Evolutionary conservation across 2,113 vertebrate genomes (phyloP).

Genomic region (Cardinalis cardinalis): DNA sequence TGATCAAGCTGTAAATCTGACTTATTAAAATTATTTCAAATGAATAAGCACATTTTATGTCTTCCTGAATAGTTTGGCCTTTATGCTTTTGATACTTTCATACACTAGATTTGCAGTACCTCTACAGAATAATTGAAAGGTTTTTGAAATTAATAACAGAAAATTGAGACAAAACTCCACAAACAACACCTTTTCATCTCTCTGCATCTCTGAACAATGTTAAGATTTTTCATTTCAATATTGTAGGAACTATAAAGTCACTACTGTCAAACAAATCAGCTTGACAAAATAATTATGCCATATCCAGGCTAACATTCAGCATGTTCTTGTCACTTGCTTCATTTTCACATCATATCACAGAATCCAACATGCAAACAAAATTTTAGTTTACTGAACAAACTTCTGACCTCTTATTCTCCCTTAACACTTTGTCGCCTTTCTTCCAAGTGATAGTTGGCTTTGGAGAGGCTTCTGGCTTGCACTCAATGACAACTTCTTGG

Average conservation of each 20-base stretch:
- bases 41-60: background rate
- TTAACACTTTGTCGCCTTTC: slow-evolving; percentile 83
- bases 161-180: background rate
- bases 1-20: background rate
- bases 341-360: background rate
- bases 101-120: background rate
- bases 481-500: slow-evolving; percentile 85
- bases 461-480: slow-evolving; percentile 89
- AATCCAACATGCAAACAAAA: background rate
- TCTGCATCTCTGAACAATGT: background rate
- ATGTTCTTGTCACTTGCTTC: background rate
- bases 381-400: slow-evolving; percentile 15
- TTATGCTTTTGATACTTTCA: background rate
- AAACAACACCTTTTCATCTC: background rate
- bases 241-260: background rate
- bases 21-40: slow-evolving; percentile 11
- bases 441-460: slow-evolving; percentile 90
- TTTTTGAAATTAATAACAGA: background rate
- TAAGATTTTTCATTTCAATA: background rate
- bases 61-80: background rate
- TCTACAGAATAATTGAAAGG: background rate
- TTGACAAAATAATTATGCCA: background rate
- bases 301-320: background rate
- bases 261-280: background rate
- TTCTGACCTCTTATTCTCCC: slow-evolving; percentile 87